These are phyloP conservation scores for Chrysopilus asiliformis DNA, from an alignment of 2,888 invertebrate species.

Conservation along the genomic window DNA sequence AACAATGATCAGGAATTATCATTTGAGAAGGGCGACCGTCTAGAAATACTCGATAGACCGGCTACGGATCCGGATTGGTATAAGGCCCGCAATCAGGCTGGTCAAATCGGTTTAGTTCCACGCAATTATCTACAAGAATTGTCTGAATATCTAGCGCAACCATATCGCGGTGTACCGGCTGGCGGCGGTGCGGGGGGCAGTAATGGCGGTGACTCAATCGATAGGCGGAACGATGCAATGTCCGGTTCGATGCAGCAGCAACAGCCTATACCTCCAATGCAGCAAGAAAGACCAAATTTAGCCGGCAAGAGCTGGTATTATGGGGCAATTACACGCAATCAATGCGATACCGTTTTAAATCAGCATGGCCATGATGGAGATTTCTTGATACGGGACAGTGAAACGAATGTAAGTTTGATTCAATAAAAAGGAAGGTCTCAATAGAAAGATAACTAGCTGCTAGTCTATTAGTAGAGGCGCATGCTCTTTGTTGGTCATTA, in stretches of 20 bases:
- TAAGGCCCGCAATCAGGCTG: conserved; percentile 85
- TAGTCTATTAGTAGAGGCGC: no score
- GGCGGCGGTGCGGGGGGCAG: conserved; percentile 35
- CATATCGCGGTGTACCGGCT: conserved; percentile 47
- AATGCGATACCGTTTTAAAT: conserved; percentile 91
- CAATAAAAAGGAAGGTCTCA: no score
- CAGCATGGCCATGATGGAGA: conserved; percentile 95
- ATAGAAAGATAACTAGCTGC: no score
- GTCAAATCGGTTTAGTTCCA: conserved; percentile 89
- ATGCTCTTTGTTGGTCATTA: no score
- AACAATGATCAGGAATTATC: conserved; percentile 92
- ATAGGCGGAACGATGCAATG: conserved; percentile 37
- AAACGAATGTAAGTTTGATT: conserved; percentile 91
- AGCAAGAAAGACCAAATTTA: conserved; percentile 51
- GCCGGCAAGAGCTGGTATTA: conserved; percentile 92
- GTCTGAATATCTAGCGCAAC: conserved; percentile 76
- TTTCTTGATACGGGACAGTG: conserved; percentile 96
- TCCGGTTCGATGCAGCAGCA: conserved; percentile 19
- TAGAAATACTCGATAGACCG: conserved; percentile 93
- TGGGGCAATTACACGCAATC: conserved; percentile 87
- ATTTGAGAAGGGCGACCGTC: conserved; percentile 90
- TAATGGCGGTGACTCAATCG: conserved; percentile 38
- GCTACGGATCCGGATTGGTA: conserved; percentile 97
- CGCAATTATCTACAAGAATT: conserved; percentile 88
- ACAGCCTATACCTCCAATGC: conserved; percentile 29